Evolutionary conservation across 2,797 vertebrate genomes (phyloP), one percentile per base, ranked within the genome.

Genomic region (Chiroxiphia lanceolata): DNA sequence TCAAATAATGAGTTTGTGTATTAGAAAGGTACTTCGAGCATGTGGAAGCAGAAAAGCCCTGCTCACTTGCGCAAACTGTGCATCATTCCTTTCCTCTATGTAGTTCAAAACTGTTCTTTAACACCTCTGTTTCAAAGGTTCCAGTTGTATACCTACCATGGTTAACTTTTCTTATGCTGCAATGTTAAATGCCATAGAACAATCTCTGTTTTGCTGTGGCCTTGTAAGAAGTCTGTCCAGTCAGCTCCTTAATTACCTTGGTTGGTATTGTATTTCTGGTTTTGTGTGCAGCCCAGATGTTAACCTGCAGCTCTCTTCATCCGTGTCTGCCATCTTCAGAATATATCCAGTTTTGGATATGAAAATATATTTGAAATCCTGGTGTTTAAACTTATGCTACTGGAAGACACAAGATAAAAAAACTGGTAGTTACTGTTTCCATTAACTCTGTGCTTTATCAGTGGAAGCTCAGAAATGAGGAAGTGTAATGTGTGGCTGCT

Each of bases 141-240:
- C 29, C 6, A n/a, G 0, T 27, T 36, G 5, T 50, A 10, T 63
- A 40, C 29, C 4, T 63, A 0, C 13, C 3, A 3, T 2, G 4
- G 42, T 51, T 72, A 44, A 29, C 16, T 94, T 56, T 50, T 17
- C 12, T 80, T 72, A 12, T 60, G 22, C 54, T 74, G 6, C 1
- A 3, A 8, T 29, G 23, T 69, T 50, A 75, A 77, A 71, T 71
- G 45, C 21, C 3, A 6, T 15, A 21, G 21, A 71, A 11, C 9
- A 67, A 40, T 33, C 54, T n/a, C 25, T 54, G 2, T 51, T 89
- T 67, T 84, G 15, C 29, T 26, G 3, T 48, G n/a, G 10, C 51
- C 17, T 59, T 9, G 1, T 65, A 34, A 61, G 42, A 86, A 44
- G 12, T 26, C 14, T 50, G 26, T 42, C 4, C 3, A 16, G 8